Percentiles rank a stretch among this genome's conserved stretches.
Conservation (phyloP, 37 sponge, comb jelly and placozoan genomes). For the Chondrilla cf. caribensis region DNA sequence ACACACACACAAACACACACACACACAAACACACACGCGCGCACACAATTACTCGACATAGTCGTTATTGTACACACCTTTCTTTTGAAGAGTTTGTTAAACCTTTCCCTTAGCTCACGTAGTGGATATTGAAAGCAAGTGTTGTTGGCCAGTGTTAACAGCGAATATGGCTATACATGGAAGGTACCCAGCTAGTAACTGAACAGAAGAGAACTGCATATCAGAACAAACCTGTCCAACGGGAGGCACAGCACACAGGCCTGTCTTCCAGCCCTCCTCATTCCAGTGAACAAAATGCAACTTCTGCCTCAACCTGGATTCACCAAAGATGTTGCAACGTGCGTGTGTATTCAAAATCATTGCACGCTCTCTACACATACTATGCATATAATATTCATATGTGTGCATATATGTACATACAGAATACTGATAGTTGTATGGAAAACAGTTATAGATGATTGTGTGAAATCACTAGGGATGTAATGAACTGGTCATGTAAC, state of each 20-base stretch:
- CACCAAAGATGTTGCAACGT: no score
- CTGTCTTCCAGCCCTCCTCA: constrained; percentile 98
- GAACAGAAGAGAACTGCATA: neutral
- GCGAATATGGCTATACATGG: constrained; percentile 70
- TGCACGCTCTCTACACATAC: neutral
- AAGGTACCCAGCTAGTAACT: neutral
- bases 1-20: no score
- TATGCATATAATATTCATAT: neutral
- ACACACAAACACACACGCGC: no score
- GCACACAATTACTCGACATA: no score
- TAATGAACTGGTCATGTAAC: no score
- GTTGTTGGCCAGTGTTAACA: constrained; percentile 91
- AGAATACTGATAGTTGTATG: neutral
- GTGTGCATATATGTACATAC: neutral
- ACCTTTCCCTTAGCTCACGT: constrained; percentile 55
- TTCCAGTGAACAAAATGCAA: constrained; percentile 96
- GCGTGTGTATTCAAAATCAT: no score
- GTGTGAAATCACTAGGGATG: neutral
- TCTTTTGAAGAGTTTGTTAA: constrained; percentile 81
- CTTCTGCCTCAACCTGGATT: constrained; percentile 57
- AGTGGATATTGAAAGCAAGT: constrained; percentile 83
- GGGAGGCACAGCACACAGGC: constrained; percentile 93
- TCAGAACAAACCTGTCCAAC: constrained; percentile 61
- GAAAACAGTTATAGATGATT: neutral
- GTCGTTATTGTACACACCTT: constrained; percentile 36